Evolutionary conservation across 2,797 vertebrate genomes (phyloP).

Genomic region (Pantherophis vulpinus): DNA sequence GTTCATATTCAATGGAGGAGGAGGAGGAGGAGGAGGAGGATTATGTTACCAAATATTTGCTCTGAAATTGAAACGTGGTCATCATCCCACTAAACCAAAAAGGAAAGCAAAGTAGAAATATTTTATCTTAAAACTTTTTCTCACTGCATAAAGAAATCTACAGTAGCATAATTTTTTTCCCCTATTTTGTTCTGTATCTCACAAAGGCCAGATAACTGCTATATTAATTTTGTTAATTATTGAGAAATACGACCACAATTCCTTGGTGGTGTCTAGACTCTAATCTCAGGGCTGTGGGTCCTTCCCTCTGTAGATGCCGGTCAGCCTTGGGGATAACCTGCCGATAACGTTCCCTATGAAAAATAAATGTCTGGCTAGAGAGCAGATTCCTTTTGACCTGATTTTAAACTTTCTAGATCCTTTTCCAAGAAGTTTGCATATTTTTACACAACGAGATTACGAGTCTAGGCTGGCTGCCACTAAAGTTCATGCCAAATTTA

Average conservation of each 20-base stretch:
- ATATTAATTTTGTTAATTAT: slow-evolving; percentile 35
- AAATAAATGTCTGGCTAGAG: slow-evolving; percentile 50
- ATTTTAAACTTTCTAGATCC: slow-evolving; percentile 66
- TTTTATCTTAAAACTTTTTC: background rate
- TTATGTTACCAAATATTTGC: background rate
- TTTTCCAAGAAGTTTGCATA: slow-evolving; percentile 47
- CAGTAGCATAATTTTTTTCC: slow-evolving; percentile 7
- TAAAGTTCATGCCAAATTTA: slow-evolving; percentile 50
- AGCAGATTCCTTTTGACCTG: slow-evolving; percentile 61
- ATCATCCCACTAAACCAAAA: background rate
- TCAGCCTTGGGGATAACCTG: slow-evolving; percentile 50
- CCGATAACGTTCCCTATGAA: slow-evolving; percentile 59
- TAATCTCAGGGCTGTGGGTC: slow-evolving; percentile 46
- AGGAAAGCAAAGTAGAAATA: background rate
- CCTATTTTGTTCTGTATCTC: background rate
- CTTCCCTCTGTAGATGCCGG: slow-evolving; percentile 38
- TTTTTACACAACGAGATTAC: slow-evolving; percentile 56
- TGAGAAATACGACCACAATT: slow-evolving; percentile 9
- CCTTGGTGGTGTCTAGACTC: slow-evolving; percentile 48
- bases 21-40: background rate
- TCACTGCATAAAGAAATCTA: background rate
- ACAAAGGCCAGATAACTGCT: background rate
- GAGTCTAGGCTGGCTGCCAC: slow-evolving; percentile 36
- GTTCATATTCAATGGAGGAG: background rate
- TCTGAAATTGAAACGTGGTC: background rate